Evolutionary conservation across 2,888 invertebrate species (phyloP).

Genomic region (Fragum fragum): DNA sequence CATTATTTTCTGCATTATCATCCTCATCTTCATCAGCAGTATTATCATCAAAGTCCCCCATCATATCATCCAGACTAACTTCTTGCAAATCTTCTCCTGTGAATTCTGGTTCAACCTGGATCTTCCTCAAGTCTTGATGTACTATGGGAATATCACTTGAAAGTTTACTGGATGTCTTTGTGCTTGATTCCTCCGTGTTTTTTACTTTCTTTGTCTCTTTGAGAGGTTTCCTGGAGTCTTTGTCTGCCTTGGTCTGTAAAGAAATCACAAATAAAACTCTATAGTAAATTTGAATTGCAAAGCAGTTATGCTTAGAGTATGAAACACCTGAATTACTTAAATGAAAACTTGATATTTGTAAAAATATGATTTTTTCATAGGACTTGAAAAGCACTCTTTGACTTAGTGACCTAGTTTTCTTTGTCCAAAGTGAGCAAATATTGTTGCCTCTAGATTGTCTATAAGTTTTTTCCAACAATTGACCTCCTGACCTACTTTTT

Average conservation of each 20-base stretch:
- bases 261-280: background rate
- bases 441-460: no score
- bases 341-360: no score
- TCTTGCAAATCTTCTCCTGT: slow-evolving; percentile 85
- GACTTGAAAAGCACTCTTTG: no score
- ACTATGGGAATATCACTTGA: slow-evolving; percentile 72
- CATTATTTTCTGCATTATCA: slow-evolving; percentile 48
- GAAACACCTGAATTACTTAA: no score
- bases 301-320: no score
- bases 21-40: slow-evolving; percentile 57
- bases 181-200: slow-evolving; percentile 12
- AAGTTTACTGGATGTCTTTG: slow-evolving; percentile 1
- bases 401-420: no score
- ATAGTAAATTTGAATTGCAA: no score
- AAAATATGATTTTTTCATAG: no score
- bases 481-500: no score
- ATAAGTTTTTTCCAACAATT: no score
- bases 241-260: background rate
- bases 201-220: slow-evolving; percentile 1
- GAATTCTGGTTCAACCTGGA: slow-evolving; percentile 85
- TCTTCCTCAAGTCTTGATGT: slow-evolving; percentile 85
- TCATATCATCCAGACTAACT: slow-evolving; percentile 58
- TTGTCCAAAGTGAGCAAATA: no score
- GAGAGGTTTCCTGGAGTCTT: background rate
- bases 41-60: slow-evolving; percentile 59